Base-by-base conservation (phyloP, 2,113 vertebrate species). In the Triplophysa tibetana region DNA sequence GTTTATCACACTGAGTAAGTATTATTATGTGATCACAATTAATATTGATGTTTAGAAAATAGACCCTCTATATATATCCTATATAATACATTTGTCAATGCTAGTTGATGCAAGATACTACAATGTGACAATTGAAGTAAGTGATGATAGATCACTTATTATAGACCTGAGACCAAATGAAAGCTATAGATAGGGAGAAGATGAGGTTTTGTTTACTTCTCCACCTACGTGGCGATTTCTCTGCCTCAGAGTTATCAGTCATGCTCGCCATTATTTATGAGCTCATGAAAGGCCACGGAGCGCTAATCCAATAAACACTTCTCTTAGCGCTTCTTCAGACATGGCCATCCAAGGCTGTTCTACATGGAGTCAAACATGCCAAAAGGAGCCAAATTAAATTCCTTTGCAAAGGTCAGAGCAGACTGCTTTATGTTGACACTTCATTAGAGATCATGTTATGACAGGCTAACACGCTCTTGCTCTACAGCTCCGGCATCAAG, bases 261-360 rank as follows among this genome's bases (percentile, higher is more conserved):
- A 70, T 56, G 62, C 70, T 73, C 60, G 3, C 56, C 48, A 79
- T 83, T 77, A 87, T 81, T 79, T 79, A 84, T 82, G 79, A 80
- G 52, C 81, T 81, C 79, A 78, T 77, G 63, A 82, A 83, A 79
- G 85, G 63, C 77, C 73, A 63, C 66, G 33, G 81, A n/a, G 75
- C 75, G 80, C 76, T 83, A 87, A 85, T 83, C 79, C 79, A 87
- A 87, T 87, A 77, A 83, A 78, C 48, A 65, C 68, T 75, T 80
- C 48, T 54, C 77, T 80, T 65, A 58, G 43, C 63, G 50, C 68
- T 54, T 78, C 67, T 60, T 82, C 63, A 60, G 77, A 77, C 69
- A 65, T 78, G n/a, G 75, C 45, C 62, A 72, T 65, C 68, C 63
- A 50, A 73, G 81, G 78, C 83, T 81, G 84, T 80, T 83, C 82